Evolutionary conservation across 2,797 vertebrate genomes (phyloP), one percentile per base, ranked within the genome.

Genomic region (Ptychobarbus kaznakovi): DNA sequence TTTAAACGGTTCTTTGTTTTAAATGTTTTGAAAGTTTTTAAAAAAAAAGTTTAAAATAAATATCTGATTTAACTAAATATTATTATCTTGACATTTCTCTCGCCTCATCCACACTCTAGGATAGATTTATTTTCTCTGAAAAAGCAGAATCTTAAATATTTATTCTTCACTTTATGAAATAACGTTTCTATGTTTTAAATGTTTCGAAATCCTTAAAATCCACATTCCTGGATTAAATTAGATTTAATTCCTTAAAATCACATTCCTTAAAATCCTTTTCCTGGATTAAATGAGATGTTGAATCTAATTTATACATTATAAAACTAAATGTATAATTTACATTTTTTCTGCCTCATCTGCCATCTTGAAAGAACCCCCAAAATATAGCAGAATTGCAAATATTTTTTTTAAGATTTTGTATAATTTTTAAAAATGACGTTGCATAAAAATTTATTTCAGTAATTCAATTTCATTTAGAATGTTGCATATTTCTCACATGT

Each of bases 111-210:
- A 63, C 25, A 2, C 28, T 28, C 61, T 65, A 32, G 25, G 11
- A 25, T 6, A 13, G 25, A 63, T 35, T 53, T 13, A 35, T 22
- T 49, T 11, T 20, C 2, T 25, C 58, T 63, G 25, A 63, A 28
- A 68, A 68, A 68, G 22, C 51, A 77, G 73, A 77, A 58, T 40
- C 12, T n/a, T 15, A 75, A 53, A 32, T 75, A 15, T 77, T 2
- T 77, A 9, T 8, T 77, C 13, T n/a, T 77, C 7, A 38, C 35
- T 58, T 58, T 40, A 15, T n/a, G 22, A 46, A 7, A 28, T 25
- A 46, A 28, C 3, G 1, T 25, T 28, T 73, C 44, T 73, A 8
- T 28, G 35, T 4, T 40, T 15, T 56, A n/a, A n/a, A 76, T 25
- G 46, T 46, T 74, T 51, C 7, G 38, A 53, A 56, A 53, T 53